phyloP scores from a whole-genome alignment of 2,888 invertebrate genomes.

The Dryadula phaetusa region DNA sequence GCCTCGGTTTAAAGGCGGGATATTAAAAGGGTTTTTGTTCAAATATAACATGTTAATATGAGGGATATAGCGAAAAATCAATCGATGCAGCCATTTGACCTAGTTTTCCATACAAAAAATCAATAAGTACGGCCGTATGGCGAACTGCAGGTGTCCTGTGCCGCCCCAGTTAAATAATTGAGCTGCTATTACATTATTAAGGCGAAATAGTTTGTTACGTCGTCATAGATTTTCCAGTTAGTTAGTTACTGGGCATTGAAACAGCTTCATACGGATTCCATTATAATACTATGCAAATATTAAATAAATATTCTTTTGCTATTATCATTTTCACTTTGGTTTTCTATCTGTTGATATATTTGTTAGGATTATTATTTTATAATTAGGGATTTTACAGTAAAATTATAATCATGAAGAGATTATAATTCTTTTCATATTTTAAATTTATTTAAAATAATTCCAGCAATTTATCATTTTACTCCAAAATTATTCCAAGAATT shows the following conservation, averaged over 20 bases:
- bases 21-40: slow-evolving; percentile 45
- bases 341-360: background rate
- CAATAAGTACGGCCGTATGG: slow-evolving; percentile 13
- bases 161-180: slow-evolving; percentile 26
- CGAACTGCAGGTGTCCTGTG: slow-evolving; percentile 20
- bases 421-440: background rate
- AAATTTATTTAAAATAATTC: too few relatives aligned
- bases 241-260: background rate
- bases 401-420: too few relatives aligned
- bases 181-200: slow-evolving; percentile 32
- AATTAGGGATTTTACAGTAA: background rate
- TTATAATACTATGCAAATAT: background rate
- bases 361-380: background rate
- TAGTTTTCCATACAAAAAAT: slow-evolving; percentile 14
- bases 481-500: too few relatives aligned
- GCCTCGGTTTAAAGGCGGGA: slow-evolving; percentile 45
- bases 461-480: too few relatives aligned
- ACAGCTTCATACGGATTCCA: background rate
- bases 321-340: background rate
- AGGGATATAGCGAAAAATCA: background rate
- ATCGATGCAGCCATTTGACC: slow-evolving; percentile 17
- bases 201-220: slow-evolving; percentile 2
- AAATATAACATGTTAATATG: background rate
- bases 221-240: slow-evolving; percentile 18
- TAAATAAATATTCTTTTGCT: background rate